Evolutionary conservation across 2,797 vertebrate species (phyloP).

Genomic region (Triplophysa bombifrons): DNA sequence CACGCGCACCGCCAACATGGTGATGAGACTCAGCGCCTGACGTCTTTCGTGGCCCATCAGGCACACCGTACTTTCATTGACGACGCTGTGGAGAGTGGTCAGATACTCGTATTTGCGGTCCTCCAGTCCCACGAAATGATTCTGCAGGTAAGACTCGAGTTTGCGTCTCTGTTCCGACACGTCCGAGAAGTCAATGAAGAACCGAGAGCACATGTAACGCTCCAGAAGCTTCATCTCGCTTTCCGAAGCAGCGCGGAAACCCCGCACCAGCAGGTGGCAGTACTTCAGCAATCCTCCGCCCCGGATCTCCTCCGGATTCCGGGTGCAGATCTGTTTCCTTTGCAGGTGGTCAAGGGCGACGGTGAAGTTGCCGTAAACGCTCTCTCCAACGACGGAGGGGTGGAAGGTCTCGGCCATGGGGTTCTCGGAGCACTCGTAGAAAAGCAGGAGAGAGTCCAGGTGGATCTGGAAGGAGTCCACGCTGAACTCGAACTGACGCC

Average conservation of each 20-base stretch:
- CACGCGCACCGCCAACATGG: conserved; percentile 89
- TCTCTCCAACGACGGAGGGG: conserved; percentile 95
- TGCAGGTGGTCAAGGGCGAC: conserved; percentile 95
- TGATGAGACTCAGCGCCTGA: conserved; percentile 94
- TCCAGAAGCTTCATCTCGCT: conserved; percentile 92
- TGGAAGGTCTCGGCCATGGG: conserved; percentile 96
- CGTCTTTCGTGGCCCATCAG: conserved; percentile 98
- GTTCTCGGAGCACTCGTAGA: conserved; percentile 98
- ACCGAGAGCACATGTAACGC: conserved; percentile 99
- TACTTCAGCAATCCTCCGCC: conserved; percentile 98
- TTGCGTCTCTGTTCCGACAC: conserved; percentile 90
- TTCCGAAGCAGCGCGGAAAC: conserved; percentile 88
- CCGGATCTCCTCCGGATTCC: conserved; percentile 95
- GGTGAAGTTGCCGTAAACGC: conserved; percentile 94
- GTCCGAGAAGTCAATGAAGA: conserved; percentile 98
- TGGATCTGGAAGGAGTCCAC: conserved; percentile 99
- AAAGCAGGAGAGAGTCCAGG: conserved; percentile 96
- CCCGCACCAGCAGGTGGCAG: conserved; percentile 96
- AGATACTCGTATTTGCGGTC: conserved; percentile 98
- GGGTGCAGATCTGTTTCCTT: conserved; percentile 91
- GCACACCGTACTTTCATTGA: conserved; percentile 97
- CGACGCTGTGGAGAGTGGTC: conserved; percentile 91
- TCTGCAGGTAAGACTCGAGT: conserved; percentile 97
- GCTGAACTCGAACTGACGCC: conserved; percentile 98
- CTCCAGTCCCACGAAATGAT: conserved; percentile 97